Percentiles rank a stretch among this genome's conserved stretches.
Evolutionary conservation across 1,140 invertebrate genomes (phyloP).

Genomic region (Archivesica marissinica): DNA sequence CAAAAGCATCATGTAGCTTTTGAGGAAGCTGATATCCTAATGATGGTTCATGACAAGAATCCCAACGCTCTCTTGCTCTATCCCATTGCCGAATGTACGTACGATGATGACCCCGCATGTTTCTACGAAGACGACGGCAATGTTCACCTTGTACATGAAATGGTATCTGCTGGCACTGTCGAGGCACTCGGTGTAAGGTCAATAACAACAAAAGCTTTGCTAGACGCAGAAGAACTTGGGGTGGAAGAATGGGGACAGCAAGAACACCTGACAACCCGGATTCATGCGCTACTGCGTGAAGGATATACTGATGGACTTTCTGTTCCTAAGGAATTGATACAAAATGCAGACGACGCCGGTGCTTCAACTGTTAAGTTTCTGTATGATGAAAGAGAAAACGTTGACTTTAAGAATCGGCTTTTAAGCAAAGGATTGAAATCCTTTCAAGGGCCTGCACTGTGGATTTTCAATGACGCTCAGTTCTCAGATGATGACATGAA

Average conservation of each 20-base stretch:
- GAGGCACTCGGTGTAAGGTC: constrained; percentile 8
- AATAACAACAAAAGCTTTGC: neutral
- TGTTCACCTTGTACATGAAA: constrained; percentile 5
- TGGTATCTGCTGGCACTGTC: neutral
- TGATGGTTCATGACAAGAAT: neutral
- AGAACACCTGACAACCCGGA: constrained; percentile 72
- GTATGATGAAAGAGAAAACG: constrained; percentile 75
- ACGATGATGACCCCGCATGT: neutral
- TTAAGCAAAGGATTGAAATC: constrained; percentile 70
- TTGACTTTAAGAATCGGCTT: constrained; percentile 63
- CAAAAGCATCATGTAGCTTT: neutral
- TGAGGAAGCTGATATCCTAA: neutral
- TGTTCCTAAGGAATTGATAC: constrained; percentile 78
- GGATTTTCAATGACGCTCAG: constrained; percentile 74
- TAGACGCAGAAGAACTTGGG: constrained; percentile 7
- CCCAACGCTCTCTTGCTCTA: neutral
- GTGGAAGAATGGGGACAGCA: constrained; percentile 70
- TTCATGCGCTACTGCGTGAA: constrained; percentile 68
- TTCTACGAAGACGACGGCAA: constrained; percentile 16
- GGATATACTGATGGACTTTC: constrained; percentile 75
- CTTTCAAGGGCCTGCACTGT: constrained; percentile 76
- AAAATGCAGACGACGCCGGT: constrained; percentile 84
- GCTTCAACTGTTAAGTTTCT: constrained; percentile 78
- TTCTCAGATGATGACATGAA: constrained; percentile 76
- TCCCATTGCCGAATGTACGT: constrained; percentile 12